phyloP scores from a whole-genome alignment of 2,888 invertebrate genomes.

The Drosophila emarginata region DNA sequence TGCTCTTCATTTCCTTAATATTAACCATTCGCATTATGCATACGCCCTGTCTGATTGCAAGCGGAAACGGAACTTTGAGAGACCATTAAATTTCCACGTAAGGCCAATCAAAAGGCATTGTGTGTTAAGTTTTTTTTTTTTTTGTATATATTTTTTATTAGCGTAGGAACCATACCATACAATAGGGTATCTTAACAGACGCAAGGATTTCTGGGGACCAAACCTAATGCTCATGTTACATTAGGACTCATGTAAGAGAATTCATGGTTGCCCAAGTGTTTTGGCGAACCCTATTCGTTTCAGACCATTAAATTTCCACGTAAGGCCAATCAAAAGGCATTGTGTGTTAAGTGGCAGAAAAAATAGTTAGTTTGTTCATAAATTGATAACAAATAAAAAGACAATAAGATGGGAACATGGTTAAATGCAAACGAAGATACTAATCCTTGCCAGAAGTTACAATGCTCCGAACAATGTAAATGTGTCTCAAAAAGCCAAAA shows the following conservation, averaged over 20 bases:
- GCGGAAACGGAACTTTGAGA: constrained; percentile 31
- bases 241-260: no score
- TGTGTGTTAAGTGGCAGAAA: not conserved
- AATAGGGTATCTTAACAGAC: no score
- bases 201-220: no score
- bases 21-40: constrained; percentile 43
- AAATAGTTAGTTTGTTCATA: constrained; percentile 12
- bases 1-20: constrained; percentile 52
- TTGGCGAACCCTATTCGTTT: no score
- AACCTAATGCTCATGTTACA: no score
- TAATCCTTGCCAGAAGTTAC: constrained; percentile 23
- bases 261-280: no score
- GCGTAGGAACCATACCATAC: no score
- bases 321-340: constrained; percentile 29
- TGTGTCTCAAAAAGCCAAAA: constrained; percentile 36
- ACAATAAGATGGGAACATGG: constrained; percentile 31
- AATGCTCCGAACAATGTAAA: constrained; percentile 38
- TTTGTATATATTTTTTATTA: no score
- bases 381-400: constrained; percentile 36
- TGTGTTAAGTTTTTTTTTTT: no score
- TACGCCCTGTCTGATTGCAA: constrained; percentile 42
- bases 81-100: constrained; percentile 24
- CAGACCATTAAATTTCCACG: constrained; percentile 29
- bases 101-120: constrained; percentile 31
- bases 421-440: constrained; percentile 13